phyloP scores from a whole-genome alignment of 2,113 vertebrate species.

The Xyrauchen texanus region DNA sequence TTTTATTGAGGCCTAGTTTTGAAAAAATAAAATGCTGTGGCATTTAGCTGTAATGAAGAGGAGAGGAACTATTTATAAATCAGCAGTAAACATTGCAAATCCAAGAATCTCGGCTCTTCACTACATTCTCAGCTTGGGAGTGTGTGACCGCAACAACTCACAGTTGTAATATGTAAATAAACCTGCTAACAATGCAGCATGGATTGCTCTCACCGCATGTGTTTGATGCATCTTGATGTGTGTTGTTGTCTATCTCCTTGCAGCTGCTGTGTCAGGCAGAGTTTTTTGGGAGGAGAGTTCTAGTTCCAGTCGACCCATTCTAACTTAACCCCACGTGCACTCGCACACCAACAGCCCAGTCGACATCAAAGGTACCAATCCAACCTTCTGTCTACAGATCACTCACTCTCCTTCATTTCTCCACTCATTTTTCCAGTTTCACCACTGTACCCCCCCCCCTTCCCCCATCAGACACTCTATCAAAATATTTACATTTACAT shows the following conservation, averaged over 20 bases:
- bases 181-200: conserved; percentile 40
- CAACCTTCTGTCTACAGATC: conserved; percentile 13
- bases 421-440: not conserved
- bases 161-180: conserved; percentile 29
- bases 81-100: conserved; percentile 22
- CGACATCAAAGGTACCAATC: conserved; percentile 69
- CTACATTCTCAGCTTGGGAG: not conserved
- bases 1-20: too few species aligned
- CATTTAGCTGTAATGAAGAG: too few species aligned
- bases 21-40: too few species aligned
- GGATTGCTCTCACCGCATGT: conserved; percentile 16
- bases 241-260: conserved; percentile 39
- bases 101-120: not conserved
- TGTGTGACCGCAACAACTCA: conserved; percentile 27
- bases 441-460: too few species aligned
- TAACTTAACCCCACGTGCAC: conserved; percentile 55
- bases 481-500: too few species aligned
- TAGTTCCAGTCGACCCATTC: conserved; percentile 53
- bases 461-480: too few species aligned
- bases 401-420: conserved; percentile 54
- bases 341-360: conserved; percentile 56
- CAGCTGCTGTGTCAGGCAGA: conserved; percentile 57
- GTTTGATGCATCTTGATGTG: conserved; percentile 36
- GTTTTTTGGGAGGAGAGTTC: conserved; percentile 58
- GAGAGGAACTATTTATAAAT: conserved; percentile 7